phyloP scores from a whole-genome alignment of 2,797 vertebrate genomes.

The Tokudaia muenninki region DNA sequence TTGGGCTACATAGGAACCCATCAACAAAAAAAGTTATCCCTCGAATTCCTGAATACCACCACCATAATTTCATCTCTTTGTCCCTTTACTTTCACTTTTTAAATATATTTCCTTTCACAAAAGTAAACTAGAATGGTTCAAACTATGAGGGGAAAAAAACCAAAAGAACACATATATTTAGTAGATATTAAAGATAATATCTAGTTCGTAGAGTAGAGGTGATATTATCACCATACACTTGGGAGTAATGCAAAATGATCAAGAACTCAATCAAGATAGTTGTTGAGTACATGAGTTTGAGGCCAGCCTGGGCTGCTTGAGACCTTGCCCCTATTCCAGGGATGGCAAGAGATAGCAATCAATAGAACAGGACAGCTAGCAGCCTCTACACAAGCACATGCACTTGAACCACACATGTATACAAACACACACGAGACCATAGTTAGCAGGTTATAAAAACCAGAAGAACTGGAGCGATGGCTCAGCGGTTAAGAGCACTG shows the following conservation, averaged over 20 bases:
- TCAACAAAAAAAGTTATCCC: background rate
- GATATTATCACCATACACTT: background rate
- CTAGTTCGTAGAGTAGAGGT: background rate
- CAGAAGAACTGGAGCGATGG: background rate
- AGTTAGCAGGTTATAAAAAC: background rate
- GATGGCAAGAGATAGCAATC: background rate
- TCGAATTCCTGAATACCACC: background rate
- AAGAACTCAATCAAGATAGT: background rate
- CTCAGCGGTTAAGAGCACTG: too few relatives aligned
- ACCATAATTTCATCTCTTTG: background rate
- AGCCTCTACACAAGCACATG: background rate
- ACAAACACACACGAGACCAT: background rate
- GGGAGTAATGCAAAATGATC: background rate
- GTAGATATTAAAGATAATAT: conserved; percentile 8
- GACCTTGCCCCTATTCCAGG: background rate
- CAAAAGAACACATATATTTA: background rate
- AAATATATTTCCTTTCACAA: conserved; percentile 11
- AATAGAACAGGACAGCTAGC: background rate
- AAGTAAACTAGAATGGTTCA: conserved; percentile 44
- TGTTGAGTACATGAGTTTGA: background rate
- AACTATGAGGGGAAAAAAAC: background rate
- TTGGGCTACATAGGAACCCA: background rate
- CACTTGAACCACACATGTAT: background rate
- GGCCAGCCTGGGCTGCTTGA: background rate
- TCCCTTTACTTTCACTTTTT: background rate